Conservation (phyloP, 2,113 vertebrate species). For the Peromyscus californicus region DNA sequence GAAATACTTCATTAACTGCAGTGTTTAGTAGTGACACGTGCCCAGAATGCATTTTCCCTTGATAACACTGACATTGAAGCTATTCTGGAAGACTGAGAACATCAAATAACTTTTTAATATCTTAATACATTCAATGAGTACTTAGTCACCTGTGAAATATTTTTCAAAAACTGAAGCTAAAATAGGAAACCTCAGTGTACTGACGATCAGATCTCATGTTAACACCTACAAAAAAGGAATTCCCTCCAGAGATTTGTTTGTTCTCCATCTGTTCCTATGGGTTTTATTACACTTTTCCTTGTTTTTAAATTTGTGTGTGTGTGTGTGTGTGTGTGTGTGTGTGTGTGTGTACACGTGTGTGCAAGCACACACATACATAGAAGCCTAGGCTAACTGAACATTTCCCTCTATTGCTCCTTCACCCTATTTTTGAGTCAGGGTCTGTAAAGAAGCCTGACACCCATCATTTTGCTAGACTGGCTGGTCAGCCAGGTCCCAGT, state of each 20-base stretch:
- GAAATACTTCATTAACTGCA: neutral
- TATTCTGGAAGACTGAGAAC: conserved; percentile 11
- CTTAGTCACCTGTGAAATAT: conserved; percentile 12
- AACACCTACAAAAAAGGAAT: neutral
- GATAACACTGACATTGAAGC: neutral
- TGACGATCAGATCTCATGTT: neutral
- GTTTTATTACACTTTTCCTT: neutral
- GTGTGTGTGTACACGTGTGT: neutral
- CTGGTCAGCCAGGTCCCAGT: neutral
- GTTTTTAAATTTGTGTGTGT: neutral
- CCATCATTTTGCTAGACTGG: neutral
- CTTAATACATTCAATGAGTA: neutral
- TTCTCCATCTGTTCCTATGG: neutral
- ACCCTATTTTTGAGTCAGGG: neutral
- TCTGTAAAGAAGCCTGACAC: neutral
- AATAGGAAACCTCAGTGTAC: conserved; percentile 5
- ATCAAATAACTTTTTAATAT: neutral
- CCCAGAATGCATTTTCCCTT: conserved; percentile 13
- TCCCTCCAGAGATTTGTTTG: neutral
- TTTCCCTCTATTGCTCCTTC: neutral
- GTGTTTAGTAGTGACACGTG: neutral
- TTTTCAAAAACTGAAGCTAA: conserved; percentile 51
- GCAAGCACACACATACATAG: accelerated
- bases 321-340: no score
- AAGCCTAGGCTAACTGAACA: neutral